Percentiles rank a stretch among this genome's conserved stretches.
Evolutionary conservation across 2,797 vertebrate species (phyloP).

Genomic region (Sebastolobus altivelis): DNA sequence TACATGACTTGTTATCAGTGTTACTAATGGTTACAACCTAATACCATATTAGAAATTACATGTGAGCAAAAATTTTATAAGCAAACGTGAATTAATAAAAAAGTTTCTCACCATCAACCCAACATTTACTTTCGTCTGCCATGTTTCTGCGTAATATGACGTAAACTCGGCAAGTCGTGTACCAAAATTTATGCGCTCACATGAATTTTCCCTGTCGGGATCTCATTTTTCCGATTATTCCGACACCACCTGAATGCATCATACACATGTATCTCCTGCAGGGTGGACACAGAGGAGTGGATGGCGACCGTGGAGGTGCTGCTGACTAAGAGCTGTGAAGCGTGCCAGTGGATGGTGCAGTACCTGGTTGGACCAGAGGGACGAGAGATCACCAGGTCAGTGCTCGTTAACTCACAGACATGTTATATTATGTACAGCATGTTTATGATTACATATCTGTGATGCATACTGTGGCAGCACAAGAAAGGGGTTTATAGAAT

Average conservation of each 20-base stretch:
- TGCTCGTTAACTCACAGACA: slow-evolving; percentile 25
- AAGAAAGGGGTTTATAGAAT: not conserved
- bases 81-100: no score
- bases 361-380: slow-evolving; percentile 95
- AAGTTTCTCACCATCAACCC: no score
- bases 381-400: slow-evolving; percentile 95
- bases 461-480: not conserved
- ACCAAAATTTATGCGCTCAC: no score
- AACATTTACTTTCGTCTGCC: no score
- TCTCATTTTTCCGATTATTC: not conserved
- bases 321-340: slow-evolving; percentile 95
- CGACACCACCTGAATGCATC: not conserved
- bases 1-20: no score
- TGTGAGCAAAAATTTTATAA: no score
- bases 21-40: no score
- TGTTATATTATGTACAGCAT: not conserved
- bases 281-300: slow-evolving; percentile 99
- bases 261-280: slow-evolving; percentile 66
- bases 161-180: no score
- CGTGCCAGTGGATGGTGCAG: slow-evolving; percentile 97
- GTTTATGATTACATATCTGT: not conserved
- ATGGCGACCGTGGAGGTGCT: slow-evolving; percentile 96
- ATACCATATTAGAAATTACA: no score
- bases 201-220: not conserved
- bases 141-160: no score